Conservation (phyloP, 2,888 invertebrate species). For the Sialis fuliginosa region DNA sequence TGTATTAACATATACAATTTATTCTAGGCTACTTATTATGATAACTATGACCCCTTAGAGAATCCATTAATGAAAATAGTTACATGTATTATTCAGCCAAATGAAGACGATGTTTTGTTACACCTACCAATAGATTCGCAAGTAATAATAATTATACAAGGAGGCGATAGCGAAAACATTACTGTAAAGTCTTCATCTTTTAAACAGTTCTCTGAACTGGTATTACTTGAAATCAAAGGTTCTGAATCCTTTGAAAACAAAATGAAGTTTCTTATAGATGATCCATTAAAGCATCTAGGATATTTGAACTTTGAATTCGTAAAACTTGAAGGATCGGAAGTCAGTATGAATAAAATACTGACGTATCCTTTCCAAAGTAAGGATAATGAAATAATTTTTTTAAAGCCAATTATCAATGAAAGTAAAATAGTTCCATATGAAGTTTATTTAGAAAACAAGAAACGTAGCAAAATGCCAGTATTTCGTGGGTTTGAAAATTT, state of each 20-base stretch:
- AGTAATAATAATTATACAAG: constrained; percentile 37
- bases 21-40: constrained; percentile 22
- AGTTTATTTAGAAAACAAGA: constrained; percentile 34
- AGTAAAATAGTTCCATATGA: constrained; percentile 37
- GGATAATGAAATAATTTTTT: background rate
- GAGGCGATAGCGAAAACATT: constrained; percentile 29
- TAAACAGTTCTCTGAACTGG: constrained; percentile 29
- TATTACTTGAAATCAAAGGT: constrained; percentile 42
- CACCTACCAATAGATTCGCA: constrained; percentile 30
- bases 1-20: background rate
- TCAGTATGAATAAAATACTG: constrained; percentile 5
- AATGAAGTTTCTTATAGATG: constrained; percentile 29
- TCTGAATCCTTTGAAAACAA: constrained; percentile 18
- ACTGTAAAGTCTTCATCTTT: constrained; percentile 27
- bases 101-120: constrained; percentile 23
- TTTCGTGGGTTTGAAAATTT: constrained; percentile 33
- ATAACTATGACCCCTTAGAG: constrained; percentile 20
- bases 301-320: constrained; percentile 35
- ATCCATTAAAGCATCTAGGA: constrained; percentile 26
- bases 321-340: constrained; percentile 25
- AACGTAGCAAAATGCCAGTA: constrained; percentile 24
- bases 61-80: constrained; percentile 29
- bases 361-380: constrained; percentile 13
- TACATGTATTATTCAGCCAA: constrained; percentile 32
- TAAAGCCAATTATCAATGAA: background rate